Evolutionary conservation across 1,140 invertebrate genomes (phyloP).

Genomic region (Colletes latitarsis): DNA sequence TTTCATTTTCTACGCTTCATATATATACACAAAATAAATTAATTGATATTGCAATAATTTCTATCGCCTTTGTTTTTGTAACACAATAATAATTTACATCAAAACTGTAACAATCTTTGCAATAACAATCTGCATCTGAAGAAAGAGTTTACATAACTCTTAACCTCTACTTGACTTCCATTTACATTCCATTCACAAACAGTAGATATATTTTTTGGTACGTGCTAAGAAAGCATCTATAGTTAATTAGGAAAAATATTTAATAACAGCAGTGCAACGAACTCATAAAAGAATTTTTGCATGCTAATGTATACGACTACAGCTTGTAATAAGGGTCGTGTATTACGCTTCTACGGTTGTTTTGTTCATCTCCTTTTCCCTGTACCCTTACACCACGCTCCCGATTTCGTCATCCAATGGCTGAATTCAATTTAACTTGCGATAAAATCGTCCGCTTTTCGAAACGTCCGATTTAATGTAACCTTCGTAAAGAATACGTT

Average conservation of each 20-base stretch:
- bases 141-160: no score
- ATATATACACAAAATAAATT: no score
- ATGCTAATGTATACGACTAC: slow-evolving; percentile 58
- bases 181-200: neutral
- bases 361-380: slow-evolving; percentile 2
- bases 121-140: neutral
- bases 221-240: slow-evolving; percentile 26
- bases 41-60: no score
- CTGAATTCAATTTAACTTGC: slow-evolving; percentile 71
- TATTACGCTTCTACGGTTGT: slow-evolving; percentile 20
- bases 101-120: no score
- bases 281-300: slow-evolving; percentile 53
- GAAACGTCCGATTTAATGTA: slow-evolving; percentile 61
- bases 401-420: slow-evolving; percentile 53
- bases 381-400: slow-evolving; percentile 20
- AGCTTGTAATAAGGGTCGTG: slow-evolving; percentile 36
- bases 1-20: no score
- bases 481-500: slow-evolving; percentile 48
- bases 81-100: no score
- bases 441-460: slow-evolving; percentile 73
- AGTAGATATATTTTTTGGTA: slow-evolving; percentile 7
- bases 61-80: no score
- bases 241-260: slow-evolving; percentile 57
- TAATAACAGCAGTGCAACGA: slow-evolving; percentile 63
- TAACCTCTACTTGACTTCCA: no score